Evolutionary conservation across 2,797 vertebrate species (phyloP), one percentile per base, ranked within the genome.

Genomic region (Macrochelys suwanniensis): DNA sequence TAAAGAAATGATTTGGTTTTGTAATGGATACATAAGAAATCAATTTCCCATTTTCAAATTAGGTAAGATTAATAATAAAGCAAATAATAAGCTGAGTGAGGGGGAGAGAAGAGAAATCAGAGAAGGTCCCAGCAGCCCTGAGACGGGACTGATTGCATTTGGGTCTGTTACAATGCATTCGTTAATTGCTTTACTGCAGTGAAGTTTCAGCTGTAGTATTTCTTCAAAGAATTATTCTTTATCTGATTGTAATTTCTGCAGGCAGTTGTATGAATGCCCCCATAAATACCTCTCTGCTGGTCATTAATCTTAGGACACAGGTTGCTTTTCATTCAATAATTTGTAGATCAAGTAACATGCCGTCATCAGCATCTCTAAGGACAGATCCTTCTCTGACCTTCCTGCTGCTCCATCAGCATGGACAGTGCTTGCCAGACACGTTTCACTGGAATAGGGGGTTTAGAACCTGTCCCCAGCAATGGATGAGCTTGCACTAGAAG

Each of bases 21-120:
- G 95, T 95, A 97, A 95, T 94, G 91, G 96, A 95, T 97, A 96
- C 92, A 93, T 96, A 89, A 96, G 96, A 97, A 97, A 96, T 97
- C 96, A 97, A 96, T 98, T 97, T 97, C 93, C 95, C 95, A 95
- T 97, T 97, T 97, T 95, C 94, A 97, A 97, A 97, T 96, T 92
- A 95, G 88, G 95, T 90, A 82, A 93, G 93, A 97, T 97, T 96
- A 97, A 94, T 91, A 93, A 95, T 91, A 96, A 94, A 94, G 92
- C 95, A 96, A 97, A 95, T 94, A 97, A 96, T 95, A 94, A 96
- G 93, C 86, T 88, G 95, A 88, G 57, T 5, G 26, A 80, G 0
- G 0, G 13, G 23, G 59, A 81, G 26, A 88, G 59, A 87, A 71
- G 80, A 78, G 89, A 79, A 88, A 89, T 79, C 49, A 65, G 89